Base-by-base conservation (phyloP, 1,140 invertebrate genomes). In the Megalopta genalis region DNA sequence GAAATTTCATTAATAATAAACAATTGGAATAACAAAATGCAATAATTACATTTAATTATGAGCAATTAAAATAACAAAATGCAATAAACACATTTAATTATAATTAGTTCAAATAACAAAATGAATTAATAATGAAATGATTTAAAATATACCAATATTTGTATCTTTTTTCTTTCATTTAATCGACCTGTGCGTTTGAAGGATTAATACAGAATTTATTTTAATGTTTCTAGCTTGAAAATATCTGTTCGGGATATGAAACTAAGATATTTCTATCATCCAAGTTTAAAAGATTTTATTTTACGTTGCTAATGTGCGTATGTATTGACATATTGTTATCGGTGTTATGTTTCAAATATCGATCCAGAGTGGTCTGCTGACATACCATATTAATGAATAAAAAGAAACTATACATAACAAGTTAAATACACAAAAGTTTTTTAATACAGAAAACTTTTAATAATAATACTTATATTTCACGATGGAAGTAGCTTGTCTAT, bases 401-500 rank as follows among this genome's bases (percentile, higher is more conserved):
- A 71, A 63, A 60, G 52, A 63, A 63, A 39, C 12, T 23, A 16
- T 23, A 5, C 57, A 16, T 8, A 62, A 14, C 69, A 10, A 63
- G 32, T 1, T 64, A 52, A 37, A 10, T 54, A 37, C 6, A 10
- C 16, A 39, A 10, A n/a, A 14, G 39, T 42, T 65, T 42, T 42
- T 2, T 16, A 62, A 7, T 12, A 6, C 32, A 12, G 14, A 27
- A 54, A 16, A 21, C 18, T 54, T n/a, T n/a, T 21, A 21, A 16
- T 54, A 32, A 27, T 62, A 32, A 62, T 27, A 25, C 54, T 2
- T 23, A n/a, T n/a, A 74, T 79, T 52, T 67, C 27, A n/a, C 32
- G 16, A 68, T 63, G 65, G 68, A 80, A 68, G 32, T 14, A 18
- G n/a, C n/a, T 60, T 37, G 77, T 12, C 73, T n/a, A 16, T 59